Evolutionary conservation across 2,113 vertebrate genomes (phyloP), one percentile per base, ranked within the genome.

Genomic region (Labeo rohita): DNA sequence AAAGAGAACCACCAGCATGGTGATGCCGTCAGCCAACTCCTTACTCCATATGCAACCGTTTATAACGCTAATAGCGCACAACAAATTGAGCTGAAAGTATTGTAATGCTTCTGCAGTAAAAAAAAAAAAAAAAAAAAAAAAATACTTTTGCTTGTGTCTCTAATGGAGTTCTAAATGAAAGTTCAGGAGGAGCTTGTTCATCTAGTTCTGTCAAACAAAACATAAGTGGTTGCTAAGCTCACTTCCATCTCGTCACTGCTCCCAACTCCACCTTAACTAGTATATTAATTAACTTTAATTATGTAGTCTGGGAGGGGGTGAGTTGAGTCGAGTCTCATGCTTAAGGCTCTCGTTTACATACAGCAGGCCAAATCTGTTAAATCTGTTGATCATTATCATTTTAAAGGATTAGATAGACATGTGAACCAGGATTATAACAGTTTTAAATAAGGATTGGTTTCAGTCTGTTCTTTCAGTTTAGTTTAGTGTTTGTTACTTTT

Each of bases 41-140:
- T 85, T 75, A 84, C 87, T 75, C 80, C 84, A 56, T 52, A 73
- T 12, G 11, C 28, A 36, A 21, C 77, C 87, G 86, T 88, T 68
- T 68, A 39, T 84, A 68, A 86, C 47, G 45, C 43, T 49, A 45
- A 23, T 34, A 54, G 13, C 0, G 13, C 36, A n/a, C 54, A 36
- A 78, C 2, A 34, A 54, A 36, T 34, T 16, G 4, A 54, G 4
- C 50, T 54, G 13, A 23, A 54, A 16, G 50, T 56, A n/a, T 15
- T 18, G 61, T 8, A 13, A 45, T 80, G 21, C 18, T 80, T 23
- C 16, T 21, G 16, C 28, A 77, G 9, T 7, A 9, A 52, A 50
- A 75, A 75, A 15, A 12, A 50, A 50, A 52, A 50, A 75, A 75
- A 15, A 12, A 50, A 50, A 9, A 52, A 50, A 75, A 75, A 15